Conservation (phyloP, 2,797 vertebrate species). For the Karalla daura region DNA sequence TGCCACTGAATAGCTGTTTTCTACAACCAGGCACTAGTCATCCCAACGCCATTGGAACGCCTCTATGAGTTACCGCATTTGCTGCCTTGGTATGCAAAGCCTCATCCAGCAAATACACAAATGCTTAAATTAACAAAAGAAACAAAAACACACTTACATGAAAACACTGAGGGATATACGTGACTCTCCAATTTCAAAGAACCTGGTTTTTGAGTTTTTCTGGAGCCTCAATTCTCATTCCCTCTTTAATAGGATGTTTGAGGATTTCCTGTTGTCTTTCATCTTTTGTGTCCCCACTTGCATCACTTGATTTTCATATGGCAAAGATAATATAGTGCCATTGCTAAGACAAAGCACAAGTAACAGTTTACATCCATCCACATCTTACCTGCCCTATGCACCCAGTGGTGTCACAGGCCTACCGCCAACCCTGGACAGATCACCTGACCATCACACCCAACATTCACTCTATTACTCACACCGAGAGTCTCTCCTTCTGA, state of each 20-base stretch:
- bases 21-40: conserved; percentile 70
- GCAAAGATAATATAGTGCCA: background rate
- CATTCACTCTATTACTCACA: too few relatives aligned
- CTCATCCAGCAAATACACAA: conserved; percentile 63
- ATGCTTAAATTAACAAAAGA: conserved; percentile 51
- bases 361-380: background rate
- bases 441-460: too few relatives aligned
- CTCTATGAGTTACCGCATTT: conserved; percentile 74
- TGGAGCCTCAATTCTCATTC: background rate
- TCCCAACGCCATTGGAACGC: conserved; percentile 68
- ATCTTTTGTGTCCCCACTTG: background rate
- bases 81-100: conserved; percentile 75
- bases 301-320: conserved; percentile 1
- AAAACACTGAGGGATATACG: conserved; percentile 30
- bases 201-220: background rate
- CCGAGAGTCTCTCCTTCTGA: too few relatives aligned
- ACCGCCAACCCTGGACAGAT: too few relatives aligned
- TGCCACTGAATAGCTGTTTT: conserved; percentile 82
- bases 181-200: conserved; percentile 14
- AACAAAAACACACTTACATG: conserved; percentile 44
- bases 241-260: background rate
- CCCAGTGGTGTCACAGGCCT: too few relatives aligned
- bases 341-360: background rate
- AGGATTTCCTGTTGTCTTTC: conserved; percentile 9
- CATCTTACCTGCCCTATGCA: too few relatives aligned